Conservation (phyloP, 2,888 invertebrate species). For the Gastrophysa polygoni region DNA sequence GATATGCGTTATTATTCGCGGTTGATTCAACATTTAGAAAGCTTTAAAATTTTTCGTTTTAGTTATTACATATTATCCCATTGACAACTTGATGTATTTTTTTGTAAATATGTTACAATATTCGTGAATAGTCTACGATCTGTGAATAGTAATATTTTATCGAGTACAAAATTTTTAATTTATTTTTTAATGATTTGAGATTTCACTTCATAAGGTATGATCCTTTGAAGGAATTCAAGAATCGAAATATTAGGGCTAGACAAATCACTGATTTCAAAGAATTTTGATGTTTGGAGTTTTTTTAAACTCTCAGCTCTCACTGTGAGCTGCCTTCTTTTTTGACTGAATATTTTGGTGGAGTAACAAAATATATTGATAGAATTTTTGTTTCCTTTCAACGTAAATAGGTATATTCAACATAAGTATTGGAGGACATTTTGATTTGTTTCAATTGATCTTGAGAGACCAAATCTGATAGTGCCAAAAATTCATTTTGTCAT, state of each 20-base stretch:
- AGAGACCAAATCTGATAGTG: too few relatives aligned
- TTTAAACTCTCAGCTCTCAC: too few relatives aligned
- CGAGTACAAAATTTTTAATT: slow-evolving; percentile 19
- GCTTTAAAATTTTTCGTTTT: slow-evolving; percentile 14
- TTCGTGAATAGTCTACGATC: slow-evolving; percentile 23
- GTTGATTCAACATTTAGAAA: slow-evolving; percentile 9
- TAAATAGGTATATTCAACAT: too few relatives aligned
- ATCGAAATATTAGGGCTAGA: background rate
- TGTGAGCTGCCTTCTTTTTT: too few relatives aligned
- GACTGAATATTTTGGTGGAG: too few relatives aligned
- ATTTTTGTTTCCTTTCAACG: too few relatives aligned
- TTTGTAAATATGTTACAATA: slow-evolving; percentile 32
- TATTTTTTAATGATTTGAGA: slow-evolving; percentile 6
- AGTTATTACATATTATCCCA: slow-evolving; percentile 10
- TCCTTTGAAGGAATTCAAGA: background rate
- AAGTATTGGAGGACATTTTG: too few relatives aligned
- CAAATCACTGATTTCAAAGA: too few relatives aligned
- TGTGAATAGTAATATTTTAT: slow-evolving; percentile 7
- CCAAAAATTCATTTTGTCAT: too few relatives aligned
- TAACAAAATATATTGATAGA: too few relatives aligned
- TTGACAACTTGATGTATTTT: slow-evolving; percentile 5
- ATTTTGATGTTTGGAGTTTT: too few relatives aligned
- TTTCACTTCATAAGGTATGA: slow-evolving; percentile 1
- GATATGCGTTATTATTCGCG: background rate
- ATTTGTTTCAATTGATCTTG: too few relatives aligned